phyloP scores from a whole-genome alignment of 2,888 invertebrate genomes.

The Ichneumoninae sp. region DNA sequence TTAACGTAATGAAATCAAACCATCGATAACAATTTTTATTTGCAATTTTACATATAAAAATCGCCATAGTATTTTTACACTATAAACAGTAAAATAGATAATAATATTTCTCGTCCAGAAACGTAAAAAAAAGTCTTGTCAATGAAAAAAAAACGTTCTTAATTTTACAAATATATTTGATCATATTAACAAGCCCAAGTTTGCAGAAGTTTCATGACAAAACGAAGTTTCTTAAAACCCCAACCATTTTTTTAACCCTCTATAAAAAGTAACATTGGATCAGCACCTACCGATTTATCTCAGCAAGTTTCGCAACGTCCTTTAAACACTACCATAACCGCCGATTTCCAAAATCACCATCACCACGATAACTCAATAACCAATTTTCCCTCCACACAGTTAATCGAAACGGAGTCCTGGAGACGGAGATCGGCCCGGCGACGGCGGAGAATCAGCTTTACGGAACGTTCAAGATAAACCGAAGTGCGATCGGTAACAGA shows the following conservation, averaged over 20 bases:
- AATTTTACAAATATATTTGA: too few relatives aligned
- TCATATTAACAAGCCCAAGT: too few relatives aligned
- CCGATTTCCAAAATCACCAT: background rate
- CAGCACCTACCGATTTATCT: too few relatives aligned
- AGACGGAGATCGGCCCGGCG: conserved; percentile 41
- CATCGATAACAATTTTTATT: background rate
- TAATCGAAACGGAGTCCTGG: conserved; percentile 32
- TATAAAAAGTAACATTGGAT: too few relatives aligned
- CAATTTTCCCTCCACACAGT: conserved; percentile 29
- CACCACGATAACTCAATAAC: background rate
- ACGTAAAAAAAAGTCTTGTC: background rate
- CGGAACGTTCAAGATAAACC: conserved; percentile 32
- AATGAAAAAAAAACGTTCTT: too few relatives aligned
- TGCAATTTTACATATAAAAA: background rate
- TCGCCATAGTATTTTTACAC: background rate
- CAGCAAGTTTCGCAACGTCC: too few relatives aligned
- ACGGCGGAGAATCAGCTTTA: background rate
- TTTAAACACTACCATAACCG: background rate
- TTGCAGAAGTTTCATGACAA: too few relatives aligned
- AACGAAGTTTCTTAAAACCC: too few relatives aligned
- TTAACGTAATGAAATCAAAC: background rate
- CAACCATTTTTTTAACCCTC: too few relatives aligned
- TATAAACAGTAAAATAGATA: background rate
- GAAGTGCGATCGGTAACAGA: conserved; percentile 23
- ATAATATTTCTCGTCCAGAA: background rate